Conservation (phyloP, 2,113 vertebrate genomes). For the Tringa solitaria region DNA sequence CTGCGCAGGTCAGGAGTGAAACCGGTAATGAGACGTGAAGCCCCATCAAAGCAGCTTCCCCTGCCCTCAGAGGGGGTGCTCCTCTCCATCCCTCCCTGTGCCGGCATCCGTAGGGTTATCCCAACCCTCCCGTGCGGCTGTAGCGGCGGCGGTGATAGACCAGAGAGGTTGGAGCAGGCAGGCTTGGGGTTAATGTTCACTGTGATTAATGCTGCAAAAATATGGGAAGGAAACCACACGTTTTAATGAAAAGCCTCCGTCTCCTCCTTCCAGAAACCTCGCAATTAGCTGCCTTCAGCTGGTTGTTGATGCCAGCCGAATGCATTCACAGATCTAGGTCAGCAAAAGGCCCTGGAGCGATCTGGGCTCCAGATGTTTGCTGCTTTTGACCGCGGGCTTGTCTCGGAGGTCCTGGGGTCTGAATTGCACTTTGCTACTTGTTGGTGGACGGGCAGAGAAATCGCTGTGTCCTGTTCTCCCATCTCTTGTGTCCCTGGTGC, state of each 20-base stretch:
- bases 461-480: neutral
- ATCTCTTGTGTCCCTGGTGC: neutral
- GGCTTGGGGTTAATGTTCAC: neutral
- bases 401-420: neutral
- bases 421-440: neutral
- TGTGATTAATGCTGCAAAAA: constrained; percentile 40
- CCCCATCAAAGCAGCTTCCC: neutral
- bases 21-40: neutral
- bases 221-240: constrained; percentile 35
- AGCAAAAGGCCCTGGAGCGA: neutral
- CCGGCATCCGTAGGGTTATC: neutral
- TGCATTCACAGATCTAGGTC: neutral
- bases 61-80: fast-evolving
- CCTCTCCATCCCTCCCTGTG: neutral
- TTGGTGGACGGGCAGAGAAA: neutral
- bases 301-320: neutral
- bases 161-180: neutral
- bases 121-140: neutral
- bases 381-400: neutral
- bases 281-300: constrained; percentile 54
- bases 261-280: constrained; percentile 47
- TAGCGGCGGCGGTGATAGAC: fast-evolving
- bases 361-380: constrained; percentile 22
- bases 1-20: neutral
- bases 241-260: constrained; percentile 33